Evolutionary conservation across 1,140 invertebrate species (phyloP), one percentile per base, ranked within the genome.

Genomic region (Zaprionus gabonicus): DNA sequence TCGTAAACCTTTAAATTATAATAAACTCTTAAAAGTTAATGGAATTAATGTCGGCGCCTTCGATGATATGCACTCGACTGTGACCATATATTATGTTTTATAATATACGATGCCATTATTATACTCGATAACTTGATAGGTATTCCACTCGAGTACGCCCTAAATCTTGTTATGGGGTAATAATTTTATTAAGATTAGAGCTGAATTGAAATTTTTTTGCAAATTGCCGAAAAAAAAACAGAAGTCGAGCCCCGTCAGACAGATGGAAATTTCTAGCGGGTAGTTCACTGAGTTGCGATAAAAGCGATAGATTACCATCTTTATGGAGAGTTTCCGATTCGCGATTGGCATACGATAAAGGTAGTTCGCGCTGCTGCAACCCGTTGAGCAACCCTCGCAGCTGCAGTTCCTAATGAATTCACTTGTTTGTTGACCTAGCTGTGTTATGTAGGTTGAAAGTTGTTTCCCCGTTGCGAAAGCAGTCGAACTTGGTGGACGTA

Each of bases 91-190:
- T 63, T 23, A 66, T n/a, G 46, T 38, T 20, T 13, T 38, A 25
- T 67, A 31, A 67, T 58, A 67, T 81, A 78, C 70, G 73, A 58
- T 58, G 20, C 62, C 62, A 81, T 74, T 59, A 75, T 75, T 78
- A 81, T 81, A 81, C 70, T 84, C 74, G 57, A 85, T 86, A 76
- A 85, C 79, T 86, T 78, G 17, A 76, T 76, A 79, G 56, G 51
- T 77, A 85, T 81, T 85, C 46, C 15, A 5, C 44, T 81, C 58
- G 36, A 78, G 75, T 76, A 62, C 10, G 55, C 55, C 17, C 63
- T 82, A 85, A 87, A 82, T 82, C 71, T 55, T 70, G 17, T 9
- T 34, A 15, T 34, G 4, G 23, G 34, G 34, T 4, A 9, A 59
- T 56, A 31, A 55, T 56, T 17, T 46, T 46, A 36, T 41, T 27